Conservation (phyloP, 2,888 invertebrate species). For the Drosophila macrospina region DNA sequence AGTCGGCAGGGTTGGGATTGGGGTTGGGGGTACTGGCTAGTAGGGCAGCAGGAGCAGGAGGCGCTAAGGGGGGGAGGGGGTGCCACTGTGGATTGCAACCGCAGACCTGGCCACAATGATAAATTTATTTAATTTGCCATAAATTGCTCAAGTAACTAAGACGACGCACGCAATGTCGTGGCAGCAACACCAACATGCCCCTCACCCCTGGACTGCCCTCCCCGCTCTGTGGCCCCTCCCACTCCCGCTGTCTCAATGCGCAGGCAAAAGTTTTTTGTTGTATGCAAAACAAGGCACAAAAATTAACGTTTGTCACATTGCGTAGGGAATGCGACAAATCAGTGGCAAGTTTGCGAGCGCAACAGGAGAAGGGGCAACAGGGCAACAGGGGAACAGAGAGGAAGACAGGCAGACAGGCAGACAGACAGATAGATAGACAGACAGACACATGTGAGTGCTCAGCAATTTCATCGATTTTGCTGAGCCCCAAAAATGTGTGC, state of each 20-base stretch:
- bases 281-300: slow-evolving; percentile 78
- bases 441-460: slow-evolving; percentile 43
- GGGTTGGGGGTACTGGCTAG: not conserved
- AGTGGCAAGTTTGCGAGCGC: slow-evolving; percentile 55
- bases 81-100: slow-evolving; percentile 5
- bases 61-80: not conserved
- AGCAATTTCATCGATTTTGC: slow-evolving; percentile 73
- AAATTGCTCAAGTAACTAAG: slow-evolving; percentile 80
- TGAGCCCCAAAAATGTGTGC: slow-evolving; percentile 9
- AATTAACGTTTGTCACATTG: slow-evolving; percentile 81
- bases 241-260: not conserved
- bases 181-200: slow-evolving; percentile 39
- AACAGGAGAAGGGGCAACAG: slow-evolving; percentile 4
- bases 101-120: slow-evolving; percentile 72
- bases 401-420: slow-evolving; percentile 26
- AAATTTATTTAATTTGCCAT: slow-evolving; percentile 82
- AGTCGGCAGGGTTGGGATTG: not conserved
- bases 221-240: not conserved
- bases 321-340: slow-evolving; percentile 77
- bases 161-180: slow-evolving; percentile 77
- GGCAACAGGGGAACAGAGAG: not conserved
- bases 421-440: slow-evolving; percentile 17
- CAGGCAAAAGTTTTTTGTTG: slow-evolving; percentile 54
- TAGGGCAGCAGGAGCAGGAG: not conserved
- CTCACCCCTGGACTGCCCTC: not conserved